Evolutionary conservation across 2,113 vertebrate species (phyloP), one percentile per base, ranked within the genome.

Genomic region (Cairina moschata): DNA sequence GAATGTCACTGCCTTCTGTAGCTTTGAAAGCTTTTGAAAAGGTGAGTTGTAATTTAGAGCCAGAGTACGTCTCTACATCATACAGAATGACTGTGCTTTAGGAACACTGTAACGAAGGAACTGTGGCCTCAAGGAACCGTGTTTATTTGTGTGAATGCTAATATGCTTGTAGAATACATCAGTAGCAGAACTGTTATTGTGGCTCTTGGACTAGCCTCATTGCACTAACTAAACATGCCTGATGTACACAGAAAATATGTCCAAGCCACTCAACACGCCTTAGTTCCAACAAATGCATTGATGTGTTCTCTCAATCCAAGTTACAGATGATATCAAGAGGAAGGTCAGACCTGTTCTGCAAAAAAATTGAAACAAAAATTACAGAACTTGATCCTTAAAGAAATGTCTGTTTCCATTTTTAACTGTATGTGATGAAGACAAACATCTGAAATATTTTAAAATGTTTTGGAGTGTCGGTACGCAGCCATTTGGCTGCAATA

Each of bases 241-340:
- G 67, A 18, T 67, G 6, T 11, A 21, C 6, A 20, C 22, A 58
- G 36, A 38, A 69, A 78, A 81, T 58, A 16, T 5, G 50, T 20
- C 26, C 18, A 54, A 81, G 31, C 2, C 1, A 6, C 28, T 55
- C 25, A 11, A 22, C 6, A 6, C 16, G 29, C 1, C 10, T n/a
- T 11, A 60, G 1, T 17, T 55, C 11, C 8, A 56, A 55, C 63
- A 65, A 3, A 8, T 2, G 0, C 7, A 2, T 26, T 34, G 23
- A n/a, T 42, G 3, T 9, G 6, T 10, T 50, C 31, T 4, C 40
- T 55, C 78, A 74, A 78, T 68, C 7, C 14, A 32, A 42, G 50
- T 28, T 18, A 20, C 2, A 20, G 63, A 12, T 12, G 18, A 8
- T 29, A 17, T 8, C 6, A 40, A 36, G 6, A 72, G n/a, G 32